phyloP scores from a whole-genome alignment of 2,113 vertebrate species.

The Neotragus pygmaeus region DNA sequence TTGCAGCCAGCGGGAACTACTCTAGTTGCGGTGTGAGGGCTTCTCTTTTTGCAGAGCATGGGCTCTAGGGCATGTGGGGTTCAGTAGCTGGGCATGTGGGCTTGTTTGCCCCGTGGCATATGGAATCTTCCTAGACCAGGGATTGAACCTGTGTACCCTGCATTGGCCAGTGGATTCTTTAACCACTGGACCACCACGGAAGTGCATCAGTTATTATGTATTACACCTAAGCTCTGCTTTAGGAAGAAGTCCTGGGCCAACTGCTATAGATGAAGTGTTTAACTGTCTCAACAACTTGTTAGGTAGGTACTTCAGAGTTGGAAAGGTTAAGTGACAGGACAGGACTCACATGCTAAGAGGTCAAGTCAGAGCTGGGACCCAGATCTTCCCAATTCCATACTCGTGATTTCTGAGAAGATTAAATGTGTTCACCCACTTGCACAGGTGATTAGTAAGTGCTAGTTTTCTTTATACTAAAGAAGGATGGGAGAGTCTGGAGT shows the following conservation, averaged over 20 bases:
- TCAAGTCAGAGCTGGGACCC: not conserved
- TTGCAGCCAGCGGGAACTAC: not conserved
- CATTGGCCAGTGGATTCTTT: not conserved
- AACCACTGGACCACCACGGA: not conserved
- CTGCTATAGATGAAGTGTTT: not conserved
- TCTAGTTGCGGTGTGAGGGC: not conserved
- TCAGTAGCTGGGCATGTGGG: not conserved
- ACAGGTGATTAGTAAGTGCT: not conserved
- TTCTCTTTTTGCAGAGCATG: not conserved
- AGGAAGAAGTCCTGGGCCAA: not conserved
- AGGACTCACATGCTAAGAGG: not conserved
- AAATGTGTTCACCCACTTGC: not conserved
- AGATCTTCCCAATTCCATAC: not conserved
- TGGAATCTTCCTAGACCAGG: not conserved
- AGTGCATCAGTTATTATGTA: not conserved
- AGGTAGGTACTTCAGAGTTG: not conserved
- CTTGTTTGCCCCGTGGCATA: not conserved
- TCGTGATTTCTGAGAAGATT: not conserved
- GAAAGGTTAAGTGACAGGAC: not conserved
- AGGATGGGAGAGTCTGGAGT: not conserved
- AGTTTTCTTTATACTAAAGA: constrained; percentile 6
- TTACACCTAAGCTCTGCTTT: not conserved
- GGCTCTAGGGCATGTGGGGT: not conserved
- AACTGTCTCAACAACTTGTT: not conserved
- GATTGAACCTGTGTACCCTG: not conserved